Evolutionary conservation across 2,113 vertebrate genomes (phyloP), one percentile per base, ranked within the genome.

Genomic region (Hippolais icterina): DNA sequence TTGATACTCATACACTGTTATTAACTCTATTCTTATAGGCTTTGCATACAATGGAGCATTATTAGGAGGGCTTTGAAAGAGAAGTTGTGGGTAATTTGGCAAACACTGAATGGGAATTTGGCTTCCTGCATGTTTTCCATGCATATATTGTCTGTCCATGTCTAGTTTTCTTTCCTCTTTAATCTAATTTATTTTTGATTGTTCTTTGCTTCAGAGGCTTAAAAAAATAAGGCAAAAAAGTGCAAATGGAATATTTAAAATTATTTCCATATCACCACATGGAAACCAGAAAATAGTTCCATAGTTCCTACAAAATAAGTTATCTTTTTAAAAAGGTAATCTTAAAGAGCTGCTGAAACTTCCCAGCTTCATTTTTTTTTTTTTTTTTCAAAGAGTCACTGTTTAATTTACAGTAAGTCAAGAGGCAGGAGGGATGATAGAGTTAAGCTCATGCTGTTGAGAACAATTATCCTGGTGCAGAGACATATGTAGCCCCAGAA

Each of bases 401-500:
- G 70, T 90, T 96, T 95, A 95, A 97, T 96, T 97, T 85, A 97
- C 82, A 96, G 83, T 71, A 79, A 96, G 89, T 97, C 70, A 11
- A 93, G 94, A 95, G 72, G 78, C 47, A 86, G 80, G 60, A 96
- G 83, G 87, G 63, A 39, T 11, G 54, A 85, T 91, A 93, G 96
- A 93, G 96, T 87, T 72, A 95, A 91, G 87, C 79, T 80, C 95
- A 93, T 87, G 96, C 95, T 97, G 97, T 83, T 97, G 91, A 94
- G 89, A 95, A 94, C 57, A 88, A 97, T 97, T 91, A 72, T 68
- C 83, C 92, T 93, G 81, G 72, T 42, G 52, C 82, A 94, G 92
- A 97, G 97, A 97, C 97, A 97, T 96, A 97, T 96, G 97, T 93
- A 98, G 94, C 91, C 91, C 80, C 97, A 97, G 97, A 97, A 96